phyloP scores from a whole-genome alignment of 2,113 vertebrate genomes.

The Illadopsis cleaveri region DNA sequence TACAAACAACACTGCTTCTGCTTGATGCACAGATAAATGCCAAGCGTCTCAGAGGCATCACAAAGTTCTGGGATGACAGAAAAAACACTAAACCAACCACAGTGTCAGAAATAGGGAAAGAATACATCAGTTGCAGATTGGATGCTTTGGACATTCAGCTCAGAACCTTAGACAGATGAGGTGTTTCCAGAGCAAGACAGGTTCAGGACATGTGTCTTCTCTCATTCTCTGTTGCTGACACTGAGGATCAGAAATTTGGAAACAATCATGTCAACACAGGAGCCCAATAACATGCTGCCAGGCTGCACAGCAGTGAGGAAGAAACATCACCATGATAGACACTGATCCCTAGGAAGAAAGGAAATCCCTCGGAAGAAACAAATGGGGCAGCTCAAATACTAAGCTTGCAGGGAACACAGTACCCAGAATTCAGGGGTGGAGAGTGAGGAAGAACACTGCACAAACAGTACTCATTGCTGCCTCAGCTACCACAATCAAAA shows the following conservation, averaged over 20 bases:
- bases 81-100: background rate
- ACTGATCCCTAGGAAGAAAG: background rate
- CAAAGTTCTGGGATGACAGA: background rate
- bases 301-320: background rate
- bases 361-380: background rate
- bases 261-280: background rate
- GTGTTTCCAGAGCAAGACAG: background rate
- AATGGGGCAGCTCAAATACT: background rate
- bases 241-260: background rate
- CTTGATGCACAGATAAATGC: background rate
- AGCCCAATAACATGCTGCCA: background rate
- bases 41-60: background rate
- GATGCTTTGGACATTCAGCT: background rate
- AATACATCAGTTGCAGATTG: background rate
- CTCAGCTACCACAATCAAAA: background rate
- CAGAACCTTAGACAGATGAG: background rate
- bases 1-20: background rate
- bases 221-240: background rate
- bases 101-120: background rate
- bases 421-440: background rate
- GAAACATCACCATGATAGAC: background rate
- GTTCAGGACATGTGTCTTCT: background rate
- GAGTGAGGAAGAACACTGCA: background rate
- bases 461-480: fast-evolving
- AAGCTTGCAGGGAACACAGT: background rate